A percentile compares a stretch with the other conserved stretches of the same genome.
These are phyloP conservation scores for Pseudomyrmex gracilis DNA, from an alignment of 1,140 invertebrate species.

Conservation along the genomic window DNA sequence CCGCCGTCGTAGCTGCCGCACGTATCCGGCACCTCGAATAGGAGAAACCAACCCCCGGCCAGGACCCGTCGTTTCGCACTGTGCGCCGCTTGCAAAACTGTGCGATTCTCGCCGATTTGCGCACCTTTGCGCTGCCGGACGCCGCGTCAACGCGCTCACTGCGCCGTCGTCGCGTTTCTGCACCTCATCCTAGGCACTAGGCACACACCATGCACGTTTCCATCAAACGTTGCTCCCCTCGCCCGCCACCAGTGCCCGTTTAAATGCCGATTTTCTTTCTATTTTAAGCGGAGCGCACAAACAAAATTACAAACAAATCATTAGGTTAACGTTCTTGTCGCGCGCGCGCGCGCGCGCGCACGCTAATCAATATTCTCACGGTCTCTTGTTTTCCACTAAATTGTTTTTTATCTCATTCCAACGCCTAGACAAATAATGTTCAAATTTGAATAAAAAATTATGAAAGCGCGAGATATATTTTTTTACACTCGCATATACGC, in stretches of 20 bases:
- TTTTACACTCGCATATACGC: too few species aligned
- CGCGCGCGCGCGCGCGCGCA: too few species aligned
- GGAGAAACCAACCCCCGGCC: constrained; percentile 42
- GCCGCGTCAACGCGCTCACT: constrained; percentile 24
- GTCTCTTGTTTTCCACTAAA: too few species aligned
- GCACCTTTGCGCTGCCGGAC: constrained; percentile 3
- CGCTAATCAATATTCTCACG: too few species aligned
- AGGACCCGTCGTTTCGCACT: constrained; percentile 23
- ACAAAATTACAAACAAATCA: too few species aligned
- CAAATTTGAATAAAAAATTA: too few species aligned
- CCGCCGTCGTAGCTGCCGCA: neutral
- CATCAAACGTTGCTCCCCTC: neutral
- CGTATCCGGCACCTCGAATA: neutral
- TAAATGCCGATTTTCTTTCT: neutral
- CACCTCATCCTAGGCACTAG: neutral
- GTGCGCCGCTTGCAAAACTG: constrained; percentile 17
- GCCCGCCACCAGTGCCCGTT: neutral
- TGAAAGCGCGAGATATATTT: too few species aligned
- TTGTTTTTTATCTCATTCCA: too few species aligned
- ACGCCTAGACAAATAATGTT: too few species aligned
- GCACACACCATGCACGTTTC: neutral
- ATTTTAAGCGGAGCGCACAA: too few species aligned
- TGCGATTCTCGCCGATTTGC: constrained; percentile 28
- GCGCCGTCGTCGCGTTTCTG: neutral
- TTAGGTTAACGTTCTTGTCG: too few species aligned